A percentile compares a stretch with the other conserved stretches of the same genome.
Conservation (phyloP, 1,140 invertebrate species). For the Ostrea denselamellosa region DNA sequence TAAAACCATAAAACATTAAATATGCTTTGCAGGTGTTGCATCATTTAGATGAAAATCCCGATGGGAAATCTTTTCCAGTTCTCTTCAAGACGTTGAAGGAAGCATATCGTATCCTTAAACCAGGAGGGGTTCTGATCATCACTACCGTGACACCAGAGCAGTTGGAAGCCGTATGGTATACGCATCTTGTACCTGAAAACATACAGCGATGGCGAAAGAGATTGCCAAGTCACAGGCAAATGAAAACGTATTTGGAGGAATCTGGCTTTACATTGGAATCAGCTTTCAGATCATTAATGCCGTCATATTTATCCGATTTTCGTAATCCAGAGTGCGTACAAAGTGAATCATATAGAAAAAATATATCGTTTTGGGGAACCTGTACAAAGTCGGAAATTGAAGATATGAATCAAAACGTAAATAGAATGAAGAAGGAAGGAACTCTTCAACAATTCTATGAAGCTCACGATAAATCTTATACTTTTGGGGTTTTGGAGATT, state of each 20-base stretch:
- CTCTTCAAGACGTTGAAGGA: neutral
- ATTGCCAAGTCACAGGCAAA: neutral
- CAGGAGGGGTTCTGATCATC: conserved; percentile 3
- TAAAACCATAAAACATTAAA: neutral
- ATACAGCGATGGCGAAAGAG: neutral
- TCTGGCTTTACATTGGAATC: neutral
- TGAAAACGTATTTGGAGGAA: neutral
- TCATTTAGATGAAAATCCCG: neutral
- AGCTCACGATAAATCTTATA: neutral
- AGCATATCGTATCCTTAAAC: neutral
- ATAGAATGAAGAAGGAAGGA: conserved; percentile 12
- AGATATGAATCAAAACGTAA: neutral
- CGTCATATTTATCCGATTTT: neutral
- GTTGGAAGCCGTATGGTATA: neutral
- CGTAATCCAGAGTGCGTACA: neutral
- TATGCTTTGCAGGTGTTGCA: conserved; percentile 24
- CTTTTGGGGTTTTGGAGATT: conserved; percentile 11
- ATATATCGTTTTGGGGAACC: neutral
- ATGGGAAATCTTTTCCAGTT: neutral
- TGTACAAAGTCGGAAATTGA: conserved; percentile 10
- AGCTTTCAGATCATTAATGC: neutral
- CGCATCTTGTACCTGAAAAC: neutral
- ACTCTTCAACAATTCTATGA: conserved; percentile 5
- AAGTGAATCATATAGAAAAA: neutral
- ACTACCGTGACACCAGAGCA: neutral